phyloP scores from a whole-genome alignment of 2,888 invertebrate species.

The Parnassius mnemosyne region DNA sequence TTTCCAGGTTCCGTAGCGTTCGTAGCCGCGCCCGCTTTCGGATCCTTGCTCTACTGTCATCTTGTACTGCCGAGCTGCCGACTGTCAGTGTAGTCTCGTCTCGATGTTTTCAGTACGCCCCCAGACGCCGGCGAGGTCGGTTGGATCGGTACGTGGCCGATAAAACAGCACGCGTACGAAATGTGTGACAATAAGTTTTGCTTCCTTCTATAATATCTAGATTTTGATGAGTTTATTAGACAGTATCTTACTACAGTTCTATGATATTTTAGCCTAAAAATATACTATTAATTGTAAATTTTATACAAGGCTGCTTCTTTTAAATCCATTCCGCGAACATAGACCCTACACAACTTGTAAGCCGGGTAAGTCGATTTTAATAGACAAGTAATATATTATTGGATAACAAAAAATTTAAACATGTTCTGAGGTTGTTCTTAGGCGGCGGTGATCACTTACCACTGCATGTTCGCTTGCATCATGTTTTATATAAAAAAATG shows the following conservation, averaged over 20 bases:
- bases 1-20: constrained; percentile 51
- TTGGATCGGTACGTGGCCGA: constrained; percentile 56
- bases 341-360: constrained; percentile 35
- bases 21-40: constrained; percentile 39
- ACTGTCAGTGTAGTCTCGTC: constrained; percentile 15
- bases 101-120: constrained; percentile 57
- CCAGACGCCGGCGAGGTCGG: constrained; percentile 54
- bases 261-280: background rate
- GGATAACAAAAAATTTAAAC: too few species aligned
- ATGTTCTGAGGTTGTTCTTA: too few species aligned
- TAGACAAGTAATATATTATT: background rate
- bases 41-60: constrained; percentile 42
- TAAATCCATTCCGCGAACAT: constrained; percentile 35
- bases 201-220: constrained; percentile 70
- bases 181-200: constrained; percentile 80
- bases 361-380: constrained; percentile 43
- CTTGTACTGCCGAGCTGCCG: constrained; percentile 26
- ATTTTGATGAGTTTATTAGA: constrained; percentile 22
- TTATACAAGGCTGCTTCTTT: constrained; percentile 6
- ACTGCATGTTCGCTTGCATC: too few species aligned
- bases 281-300: constrained; percentile 13
- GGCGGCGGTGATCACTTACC: too few species aligned
- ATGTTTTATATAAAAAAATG: too few species aligned
- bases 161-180: constrained; percentile 59
- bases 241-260: constrained; percentile 6